Evolutionary conservation across 2,888 invertebrate genomes (phyloP), one percentile per base, ranked within the genome.

Genomic region (Orchesellides sinensis): DNA sequence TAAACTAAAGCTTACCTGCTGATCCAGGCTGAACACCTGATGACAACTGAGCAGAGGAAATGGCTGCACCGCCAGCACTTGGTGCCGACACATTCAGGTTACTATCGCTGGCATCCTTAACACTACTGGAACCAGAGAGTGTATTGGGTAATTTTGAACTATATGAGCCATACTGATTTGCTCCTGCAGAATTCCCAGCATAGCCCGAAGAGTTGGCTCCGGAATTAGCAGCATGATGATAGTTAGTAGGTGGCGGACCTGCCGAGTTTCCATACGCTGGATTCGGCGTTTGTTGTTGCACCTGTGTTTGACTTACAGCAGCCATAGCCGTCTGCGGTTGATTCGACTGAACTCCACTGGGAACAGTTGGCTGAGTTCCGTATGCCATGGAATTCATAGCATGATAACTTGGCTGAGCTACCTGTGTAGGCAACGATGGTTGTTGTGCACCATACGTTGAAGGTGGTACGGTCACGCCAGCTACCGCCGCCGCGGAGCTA

Each of bases 101-200:
- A 56, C 72, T 75, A 66, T 88, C 88, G 74, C 80, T 86, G 5
- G 83, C 72, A 45, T 84, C 83, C 52, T 88, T 85, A 63, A 86
- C 85, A 45, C 56, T 70, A 72, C 49, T 59, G 17, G 68, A 73
- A 74, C 84, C 79, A 40, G 79, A 52, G 27, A 75, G 49, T 5
- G 85, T 45, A 69, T 59, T 83, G 40, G 65, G 72, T 72, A 87
- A 74, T 68, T 87, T 87, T 49, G 84, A 84, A 14, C 82, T 83
- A 52, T 87, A 87, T 23, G 81, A 78, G 19, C 85, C 85, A 73
- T 86, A 87, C 66, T 87, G 87, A 77, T 79, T 85, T 25, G 78
- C 21, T 68, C 84, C 87, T 49, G 78, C 66, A 27, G 86, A 74
- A 69, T 74, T 84, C 27, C 72, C 83, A 17, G 83, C 79, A 52